A percentile compares a stretch with the other conserved stretches of the same genome.
Evolutionary conservation across 2,888 invertebrate species (phyloP).

Genomic region (Coelopa pilipes): DNA sequence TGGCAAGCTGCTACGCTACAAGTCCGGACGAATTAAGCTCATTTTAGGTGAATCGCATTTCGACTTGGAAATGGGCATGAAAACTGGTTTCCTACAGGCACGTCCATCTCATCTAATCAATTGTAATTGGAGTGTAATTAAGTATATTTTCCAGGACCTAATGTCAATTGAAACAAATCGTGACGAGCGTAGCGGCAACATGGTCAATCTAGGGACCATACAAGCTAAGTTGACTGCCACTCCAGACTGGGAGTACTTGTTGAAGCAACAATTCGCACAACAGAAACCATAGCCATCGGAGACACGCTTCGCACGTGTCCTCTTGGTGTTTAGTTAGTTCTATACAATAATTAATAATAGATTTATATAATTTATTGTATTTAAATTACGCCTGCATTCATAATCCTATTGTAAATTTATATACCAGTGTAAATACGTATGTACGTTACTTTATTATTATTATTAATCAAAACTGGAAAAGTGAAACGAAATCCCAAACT

Average conservation of each 20-base stretch:
- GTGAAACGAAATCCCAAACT: background rate
- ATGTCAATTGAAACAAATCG: conserved; percentile 70
- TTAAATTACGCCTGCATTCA: conserved; percentile 21
- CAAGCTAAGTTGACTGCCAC: conserved; percentile 71
- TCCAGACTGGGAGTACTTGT: conserved; percentile 70
- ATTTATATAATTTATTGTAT: background rate
- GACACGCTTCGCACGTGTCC: background rate
- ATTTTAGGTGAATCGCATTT: conserved; percentile 70
- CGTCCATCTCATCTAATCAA: background rate
- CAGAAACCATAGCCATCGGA: conserved; percentile 40
- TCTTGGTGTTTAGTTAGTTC: conserved; percentile 20
- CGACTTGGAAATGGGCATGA: conserved; percentile 72
- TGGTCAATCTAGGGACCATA: conserved; percentile 71
- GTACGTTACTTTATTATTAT: background rate
- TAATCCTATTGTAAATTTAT: conserved; percentile 10
- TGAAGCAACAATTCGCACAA: conserved; percentile 51
- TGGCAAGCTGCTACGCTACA: conserved; percentile 71
- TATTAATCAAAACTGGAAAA: background rate
- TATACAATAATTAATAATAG: background rate
- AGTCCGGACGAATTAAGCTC: conserved; percentile 71
- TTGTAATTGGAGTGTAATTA: conserved; percentile 26
- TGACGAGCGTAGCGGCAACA: conserved; percentile 69
- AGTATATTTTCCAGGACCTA: too few species aligned
- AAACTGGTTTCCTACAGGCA: conserved; percentile 70
- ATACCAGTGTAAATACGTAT: conserved; percentile 25